Evolutionary conservation across 2,888 invertebrate species (phyloP).

Genomic region (Plagodis dolabraria): DNA sequence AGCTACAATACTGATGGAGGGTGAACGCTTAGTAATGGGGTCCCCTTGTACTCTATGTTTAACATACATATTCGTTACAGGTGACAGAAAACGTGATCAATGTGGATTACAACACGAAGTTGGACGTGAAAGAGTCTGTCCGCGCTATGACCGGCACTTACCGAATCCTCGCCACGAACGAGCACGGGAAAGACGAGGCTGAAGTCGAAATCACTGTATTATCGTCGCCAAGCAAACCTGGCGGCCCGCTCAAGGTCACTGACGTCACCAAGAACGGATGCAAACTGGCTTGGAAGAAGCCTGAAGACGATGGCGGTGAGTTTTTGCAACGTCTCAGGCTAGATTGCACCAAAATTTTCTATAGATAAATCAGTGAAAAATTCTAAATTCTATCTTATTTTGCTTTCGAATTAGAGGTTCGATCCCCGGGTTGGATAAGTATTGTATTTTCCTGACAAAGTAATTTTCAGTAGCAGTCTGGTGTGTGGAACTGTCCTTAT

Average conservation of each 20-base stretch:
- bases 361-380: too few species aligned
- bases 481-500: too few species aligned
- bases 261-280: constrained; percentile 96
- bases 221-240: constrained; percentile 93
- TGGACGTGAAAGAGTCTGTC: constrained; percentile 90
- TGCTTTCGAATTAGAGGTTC: too few species aligned
- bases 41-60: too few species aligned
- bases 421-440: too few species aligned
- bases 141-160: constrained; percentile 96
- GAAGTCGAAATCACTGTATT: constrained; percentile 96
- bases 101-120: constrained; percentile 95
- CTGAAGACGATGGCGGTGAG: constrained; percentile 96
- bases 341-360: too few species aligned
- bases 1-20: too few species aligned
- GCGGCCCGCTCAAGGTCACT: constrained; percentile 94
- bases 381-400: too few species aligned
- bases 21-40: too few species aligned
- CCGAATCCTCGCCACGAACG: constrained; percentile 95
- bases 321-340: constrained; percentile 14
- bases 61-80: too few species aligned
- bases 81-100: constrained; percentile 91
- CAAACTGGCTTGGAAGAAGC: constrained; percentile 96
- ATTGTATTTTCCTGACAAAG: too few species aligned
- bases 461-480: too few species aligned
- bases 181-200: constrained; percentile 96